These are phyloP conservation scores for Sebastes oblongus DNA, from an alignment of 2,797 vertebrate species.

Conservation along the genomic window DNA sequence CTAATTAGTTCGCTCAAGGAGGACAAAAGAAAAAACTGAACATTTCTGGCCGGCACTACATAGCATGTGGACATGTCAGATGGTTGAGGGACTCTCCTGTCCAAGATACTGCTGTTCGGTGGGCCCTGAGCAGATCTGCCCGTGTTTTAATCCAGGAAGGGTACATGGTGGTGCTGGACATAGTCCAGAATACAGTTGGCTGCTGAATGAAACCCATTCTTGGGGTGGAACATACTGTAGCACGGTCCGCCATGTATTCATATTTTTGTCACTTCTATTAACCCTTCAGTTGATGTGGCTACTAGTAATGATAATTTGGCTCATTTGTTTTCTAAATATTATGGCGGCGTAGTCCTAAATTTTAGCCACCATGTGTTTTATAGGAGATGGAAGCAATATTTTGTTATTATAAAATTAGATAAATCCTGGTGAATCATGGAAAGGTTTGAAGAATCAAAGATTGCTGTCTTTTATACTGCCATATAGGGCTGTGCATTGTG, in stretches of 20 bases:
- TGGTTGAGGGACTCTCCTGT: constrained; percentile 68
- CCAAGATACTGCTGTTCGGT: constrained; percentile 73
- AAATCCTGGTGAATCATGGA: background rate
- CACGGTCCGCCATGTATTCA: background rate
- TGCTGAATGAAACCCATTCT: constrained; percentile 33
- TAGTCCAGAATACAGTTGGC: constrained; percentile 62
- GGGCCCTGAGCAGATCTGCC: constrained; percentile 60
- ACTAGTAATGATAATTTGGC: background rate
- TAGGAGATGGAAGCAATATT: background rate
- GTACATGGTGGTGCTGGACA: constrained; percentile 51
- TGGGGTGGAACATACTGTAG: constrained; percentile 31
- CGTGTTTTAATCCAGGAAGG: constrained; percentile 71
- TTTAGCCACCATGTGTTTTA: background rate
- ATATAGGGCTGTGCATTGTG: too few relatives aligned
- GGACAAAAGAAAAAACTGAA: background rate
- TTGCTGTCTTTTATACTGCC: background rate
- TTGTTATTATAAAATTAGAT: background rate
- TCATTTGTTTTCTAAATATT: background rate
- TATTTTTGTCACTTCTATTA: constrained; percentile 23
- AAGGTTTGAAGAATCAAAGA: background rate
- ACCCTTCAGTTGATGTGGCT: background rate
- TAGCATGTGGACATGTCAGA: constrained; percentile 74
- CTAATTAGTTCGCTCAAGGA: constrained; percentile 24
- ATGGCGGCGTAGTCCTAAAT: background rate
- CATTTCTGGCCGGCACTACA: constrained; percentile 43